These are phyloP conservation scores for Cranoglanis bouderius DNA, from an alignment of 2,113 vertebrate species.

Conservation along the genomic window DNA sequence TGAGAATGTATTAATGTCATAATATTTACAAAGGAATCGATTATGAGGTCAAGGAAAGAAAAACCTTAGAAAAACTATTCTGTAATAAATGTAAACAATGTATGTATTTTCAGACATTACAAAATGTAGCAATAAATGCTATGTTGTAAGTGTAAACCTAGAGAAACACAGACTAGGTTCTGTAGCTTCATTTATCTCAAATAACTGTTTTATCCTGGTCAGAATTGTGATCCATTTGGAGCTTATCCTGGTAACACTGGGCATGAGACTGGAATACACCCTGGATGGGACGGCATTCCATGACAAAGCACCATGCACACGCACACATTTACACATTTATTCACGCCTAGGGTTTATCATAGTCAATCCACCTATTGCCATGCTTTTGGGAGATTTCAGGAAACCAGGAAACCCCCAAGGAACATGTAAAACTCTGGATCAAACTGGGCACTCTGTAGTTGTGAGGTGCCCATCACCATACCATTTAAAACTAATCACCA, in stretches of 20 bases:
- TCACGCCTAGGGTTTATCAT: background rate
- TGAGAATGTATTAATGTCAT: slow-evolving; percentile 44
- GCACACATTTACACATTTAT: too few species aligned
- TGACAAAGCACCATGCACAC: background rate
- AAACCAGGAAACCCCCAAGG: background rate
- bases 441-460: background rate
- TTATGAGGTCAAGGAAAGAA: slow-evolving; percentile 1
- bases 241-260: background rate
- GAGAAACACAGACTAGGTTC: background rate
- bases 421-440: background rate
- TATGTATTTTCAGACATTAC: background rate
- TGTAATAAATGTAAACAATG: background rate
- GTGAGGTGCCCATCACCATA: background rate
- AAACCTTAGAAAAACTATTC: background rate
- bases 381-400: background rate
- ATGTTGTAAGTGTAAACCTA: background rate
- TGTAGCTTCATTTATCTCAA: background rate
- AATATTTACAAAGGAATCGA: slow-evolving; percentile 34
- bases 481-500: background rate
- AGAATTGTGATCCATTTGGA: background rate
- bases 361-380: background rate
- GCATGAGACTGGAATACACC: background rate
- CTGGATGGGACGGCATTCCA: background rate
- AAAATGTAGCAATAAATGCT: background rate
- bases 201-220: background rate